A percentile compares a stretch with the other conserved stretches of the same genome.
Conservation (phyloP, 2,797 vertebrate species). For the Myripristis murdjan region DNA sequence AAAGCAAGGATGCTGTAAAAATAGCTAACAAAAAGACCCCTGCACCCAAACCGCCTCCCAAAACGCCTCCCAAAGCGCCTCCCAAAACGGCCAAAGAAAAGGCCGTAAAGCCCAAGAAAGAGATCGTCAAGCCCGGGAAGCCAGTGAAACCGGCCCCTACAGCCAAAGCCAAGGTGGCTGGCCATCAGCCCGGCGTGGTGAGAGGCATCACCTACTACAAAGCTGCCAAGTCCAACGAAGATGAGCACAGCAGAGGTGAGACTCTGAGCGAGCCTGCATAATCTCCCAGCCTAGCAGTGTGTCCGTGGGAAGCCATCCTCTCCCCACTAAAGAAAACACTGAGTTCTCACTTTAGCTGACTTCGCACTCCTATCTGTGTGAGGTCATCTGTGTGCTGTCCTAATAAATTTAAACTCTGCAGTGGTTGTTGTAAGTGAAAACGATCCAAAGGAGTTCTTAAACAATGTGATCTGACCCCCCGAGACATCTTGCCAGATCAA, state of each 20-base stretch:
- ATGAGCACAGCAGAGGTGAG: slow-evolving; percentile 85
- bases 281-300: slow-evolving; percentile 13
- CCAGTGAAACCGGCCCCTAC: slow-evolving; percentile 82
- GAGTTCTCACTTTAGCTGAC: slow-evolving; percentile 41
- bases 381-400: slow-evolving; percentile 57
- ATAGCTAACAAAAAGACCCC: slow-evolving; percentile 86
- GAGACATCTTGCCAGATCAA: slow-evolving; percentile 39
- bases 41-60: slow-evolving; percentile 77
- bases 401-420: slow-evolving; percentile 13
- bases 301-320: slow-evolving; percentile 18
- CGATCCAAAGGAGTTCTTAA: slow-evolving; percentile 53
- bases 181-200: slow-evolving; percentile 90
- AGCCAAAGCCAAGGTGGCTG: slow-evolving; percentile 84
- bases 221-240: slow-evolving; percentile 81
- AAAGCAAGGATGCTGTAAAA: slow-evolving; percentile 85
- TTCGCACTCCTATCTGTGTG: slow-evolving; percentile 53
- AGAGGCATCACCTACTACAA: slow-evolving; percentile 98
- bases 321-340: slow-evolving; percentile 44
- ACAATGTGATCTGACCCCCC: slow-evolving; percentile 40
- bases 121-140: slow-evolving; percentile 79
- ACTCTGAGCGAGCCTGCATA: not conserved
- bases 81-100: slow-evolving; percentile 97
- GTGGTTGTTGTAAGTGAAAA: slow-evolving; percentile 51
- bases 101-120: slow-evolving; percentile 90
- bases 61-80: too few relatives aligned